Conservation (phyloP, 2,113 vertebrate genomes). For the Paradoxurus hermaphroditus region DNA sequence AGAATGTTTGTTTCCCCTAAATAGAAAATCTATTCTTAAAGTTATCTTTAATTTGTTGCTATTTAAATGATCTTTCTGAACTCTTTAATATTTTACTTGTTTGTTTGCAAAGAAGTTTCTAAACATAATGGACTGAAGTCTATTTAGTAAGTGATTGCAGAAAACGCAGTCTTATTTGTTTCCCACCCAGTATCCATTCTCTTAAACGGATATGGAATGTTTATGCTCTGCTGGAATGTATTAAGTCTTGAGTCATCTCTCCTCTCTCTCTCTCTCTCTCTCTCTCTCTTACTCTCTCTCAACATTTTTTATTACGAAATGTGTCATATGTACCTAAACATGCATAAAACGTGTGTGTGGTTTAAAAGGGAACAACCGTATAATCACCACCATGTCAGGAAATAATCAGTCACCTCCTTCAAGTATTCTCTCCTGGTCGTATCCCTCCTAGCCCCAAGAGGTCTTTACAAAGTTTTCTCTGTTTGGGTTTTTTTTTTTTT, state of each 20-base stretch:
- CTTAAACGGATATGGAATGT: not conserved
- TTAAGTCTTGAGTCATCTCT: not conserved
- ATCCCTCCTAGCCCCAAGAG: not conserved
- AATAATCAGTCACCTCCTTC: not conserved
- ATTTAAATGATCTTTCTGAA: not conserved
- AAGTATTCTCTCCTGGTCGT: not conserved
- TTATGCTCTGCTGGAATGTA: not conserved
- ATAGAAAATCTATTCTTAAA: slow-evolving; percentile 31
- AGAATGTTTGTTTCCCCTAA: slow-evolving; percentile 51
- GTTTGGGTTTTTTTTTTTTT: not conserved
- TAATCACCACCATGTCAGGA: not conserved
- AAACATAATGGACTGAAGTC: not conserved
- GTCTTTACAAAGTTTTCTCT: not conserved
- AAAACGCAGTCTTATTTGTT: not conserved
- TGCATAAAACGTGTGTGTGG: not conserved
- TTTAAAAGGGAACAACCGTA: not conserved
- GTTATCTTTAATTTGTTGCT: not conserved
- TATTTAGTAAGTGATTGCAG: not conserved
- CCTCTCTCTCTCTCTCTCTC: not conserved
- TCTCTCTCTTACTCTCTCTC: not conserved
- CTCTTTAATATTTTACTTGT: slow-evolving; percentile 35
- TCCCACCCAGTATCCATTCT: not conserved
- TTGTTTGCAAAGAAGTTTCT: slow-evolving; percentile 41
- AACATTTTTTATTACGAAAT: not conserved
- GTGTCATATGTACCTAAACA: not conserved